Evolutionary conservation across 2,113 vertebrate genomes (phyloP).

Genomic region (Protobothrops mucrosquamatus): DNA sequence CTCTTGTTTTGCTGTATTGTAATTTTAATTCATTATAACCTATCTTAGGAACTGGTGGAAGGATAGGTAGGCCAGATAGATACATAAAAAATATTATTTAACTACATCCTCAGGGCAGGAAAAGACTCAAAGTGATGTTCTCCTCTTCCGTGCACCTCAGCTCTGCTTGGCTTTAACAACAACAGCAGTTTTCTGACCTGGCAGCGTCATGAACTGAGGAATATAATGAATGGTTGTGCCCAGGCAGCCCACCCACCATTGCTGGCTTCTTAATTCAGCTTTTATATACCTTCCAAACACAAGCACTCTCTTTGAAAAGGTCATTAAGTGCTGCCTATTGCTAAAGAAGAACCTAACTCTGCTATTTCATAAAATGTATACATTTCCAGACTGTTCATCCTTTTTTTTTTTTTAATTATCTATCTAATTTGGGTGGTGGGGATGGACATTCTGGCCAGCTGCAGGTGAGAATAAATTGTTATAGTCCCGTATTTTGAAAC

Average conservation of each 20-base stretch:
- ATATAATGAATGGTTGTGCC: not conserved
- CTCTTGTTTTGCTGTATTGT: not conserved
- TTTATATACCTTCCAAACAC: not conserved
- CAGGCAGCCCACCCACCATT: not conserved
- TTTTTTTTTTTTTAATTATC: not conserved
- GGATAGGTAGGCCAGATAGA: not conserved
- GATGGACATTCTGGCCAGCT: not conserved
- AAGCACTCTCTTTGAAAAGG: not conserved
- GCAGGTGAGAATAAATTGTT: not conserved
- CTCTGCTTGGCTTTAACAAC: not conserved
- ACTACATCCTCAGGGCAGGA: not conserved
- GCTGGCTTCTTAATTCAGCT: not conserved
- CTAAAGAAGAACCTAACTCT: not conserved
- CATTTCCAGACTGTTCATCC: not conserved
- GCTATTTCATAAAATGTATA: not conserved
- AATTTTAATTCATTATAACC: constrained; percentile 12
- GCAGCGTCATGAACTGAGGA: not conserved
- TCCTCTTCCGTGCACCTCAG: not conserved
- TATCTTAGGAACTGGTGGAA: not conserved
- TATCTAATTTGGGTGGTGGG: not conserved
- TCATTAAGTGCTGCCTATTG: not conserved
- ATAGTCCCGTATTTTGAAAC: not conserved
- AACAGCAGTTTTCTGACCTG: not conserved
- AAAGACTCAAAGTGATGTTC: not conserved
- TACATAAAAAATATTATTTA: not conserved